These are phyloP conservation scores for Noctua comes DNA, from an alignment of 2,888 invertebrate genomes.

Conservation along the genomic window DNA sequence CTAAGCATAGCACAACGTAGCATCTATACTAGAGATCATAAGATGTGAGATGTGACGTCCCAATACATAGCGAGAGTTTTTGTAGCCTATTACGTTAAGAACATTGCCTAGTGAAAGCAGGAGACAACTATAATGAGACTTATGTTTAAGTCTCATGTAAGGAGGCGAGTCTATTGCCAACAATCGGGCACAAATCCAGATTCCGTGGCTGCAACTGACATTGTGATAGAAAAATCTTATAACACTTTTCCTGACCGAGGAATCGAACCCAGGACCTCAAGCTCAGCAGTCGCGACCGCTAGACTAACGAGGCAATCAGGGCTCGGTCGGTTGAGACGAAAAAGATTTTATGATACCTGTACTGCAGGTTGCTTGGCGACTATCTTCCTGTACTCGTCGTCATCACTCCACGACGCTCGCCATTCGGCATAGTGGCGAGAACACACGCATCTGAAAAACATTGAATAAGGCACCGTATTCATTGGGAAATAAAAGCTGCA, in stretches of 20 bases:
- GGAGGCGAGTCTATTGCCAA: not conserved
- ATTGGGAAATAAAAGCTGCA: not conserved
- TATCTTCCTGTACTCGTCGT: conserved; percentile 82
- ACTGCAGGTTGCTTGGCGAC: conserved; percentile 87
- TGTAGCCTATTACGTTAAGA: not conserved
- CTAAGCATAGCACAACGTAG: not conserved
- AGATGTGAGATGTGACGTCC: no score
- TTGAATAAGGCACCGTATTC: not conserved
- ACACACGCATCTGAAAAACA: conserved; percentile 93
- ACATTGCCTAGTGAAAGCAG: not conserved
- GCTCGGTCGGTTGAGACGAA: not conserved
- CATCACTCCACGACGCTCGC: conserved; percentile 96
- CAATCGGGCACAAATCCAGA: not conserved
- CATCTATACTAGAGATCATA: not conserved
- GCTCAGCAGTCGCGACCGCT: not conserved
- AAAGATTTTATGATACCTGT: conserved; percentile 74
- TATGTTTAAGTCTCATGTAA: not conserved
- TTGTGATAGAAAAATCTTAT: not conserved
- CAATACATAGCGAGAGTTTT: not conserved
- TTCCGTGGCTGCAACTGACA: not conserved
- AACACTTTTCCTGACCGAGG: not conserved
- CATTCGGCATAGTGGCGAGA: conserved; percentile 98
- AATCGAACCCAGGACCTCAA: not conserved
- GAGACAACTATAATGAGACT: not conserved
- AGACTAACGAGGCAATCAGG: not conserved